Evolutionary conservation across 2,797 vertebrate genomes (phyloP).

Genomic region (Ctenopoma multispine): DNA sequence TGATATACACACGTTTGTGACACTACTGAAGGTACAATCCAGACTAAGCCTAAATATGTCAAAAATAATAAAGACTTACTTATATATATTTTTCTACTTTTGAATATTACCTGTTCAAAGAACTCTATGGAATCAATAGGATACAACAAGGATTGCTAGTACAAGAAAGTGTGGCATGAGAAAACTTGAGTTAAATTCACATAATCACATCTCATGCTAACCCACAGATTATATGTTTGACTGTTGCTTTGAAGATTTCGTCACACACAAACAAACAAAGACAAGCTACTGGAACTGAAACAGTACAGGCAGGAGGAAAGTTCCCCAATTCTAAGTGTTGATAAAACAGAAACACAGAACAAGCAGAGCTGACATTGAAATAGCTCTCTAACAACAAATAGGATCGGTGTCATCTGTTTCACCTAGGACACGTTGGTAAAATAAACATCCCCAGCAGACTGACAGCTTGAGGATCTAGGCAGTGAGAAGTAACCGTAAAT

Average conservation of each 20-base stretch:
- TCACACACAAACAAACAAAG: constrained; percentile 13
- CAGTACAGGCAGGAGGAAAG: constrained; percentile 65
- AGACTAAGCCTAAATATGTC: constrained; percentile 5
- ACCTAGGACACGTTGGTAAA: constrained; percentile 42
- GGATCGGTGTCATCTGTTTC: constrained; percentile 44
- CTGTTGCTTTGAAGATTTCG: constrained; percentile 22
- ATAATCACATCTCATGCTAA: background rate
- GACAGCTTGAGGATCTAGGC: constrained; percentile 42
- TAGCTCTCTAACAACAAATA: constrained; percentile 49
- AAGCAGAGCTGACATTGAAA: constrained; percentile 51
- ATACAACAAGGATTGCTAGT: too few species aligned
- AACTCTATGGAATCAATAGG: too few species aligned
- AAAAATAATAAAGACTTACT: constrained; percentile 22
- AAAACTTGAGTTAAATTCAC: background rate
- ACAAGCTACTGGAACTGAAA: constrained; percentile 59
- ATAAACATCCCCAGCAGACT: constrained; percentile 37
- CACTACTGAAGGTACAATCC: constrained; percentile 1
- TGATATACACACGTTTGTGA: constrained; percentile 3
- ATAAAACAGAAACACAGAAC: constrained; percentile 58
- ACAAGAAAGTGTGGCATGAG: background rate
- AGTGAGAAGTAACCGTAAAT: constrained; percentile 51
- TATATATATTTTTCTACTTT: too few species aligned
- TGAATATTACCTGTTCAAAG: constrained; percentile 5
- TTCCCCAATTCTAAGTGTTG: constrained; percentile 53
- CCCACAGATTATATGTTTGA: background rate